These are phyloP conservation scores for Zaprionus taronus DNA, from an alignment of 1,140 invertebrate genomes.

Conservation along the genomic window DNA sequence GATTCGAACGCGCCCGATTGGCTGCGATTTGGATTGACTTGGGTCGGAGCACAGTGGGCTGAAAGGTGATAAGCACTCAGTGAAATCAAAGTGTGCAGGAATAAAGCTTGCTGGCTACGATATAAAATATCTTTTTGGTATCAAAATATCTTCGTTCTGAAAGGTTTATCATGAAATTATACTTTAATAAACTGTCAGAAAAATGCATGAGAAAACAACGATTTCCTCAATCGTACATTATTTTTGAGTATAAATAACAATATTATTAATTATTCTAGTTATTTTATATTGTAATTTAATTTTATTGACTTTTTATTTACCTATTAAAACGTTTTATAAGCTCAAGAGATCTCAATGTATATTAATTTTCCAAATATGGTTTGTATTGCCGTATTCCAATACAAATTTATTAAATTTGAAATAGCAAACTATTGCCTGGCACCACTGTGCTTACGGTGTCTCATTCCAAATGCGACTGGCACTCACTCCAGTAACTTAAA, in stretches of 20 bases:
- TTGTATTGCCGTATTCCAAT: not conserved
- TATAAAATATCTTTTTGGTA: too few relatives aligned
- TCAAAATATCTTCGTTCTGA: too few relatives aligned
- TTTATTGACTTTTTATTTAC: too few relatives aligned
- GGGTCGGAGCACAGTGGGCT: conserved; percentile 32
- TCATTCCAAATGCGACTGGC: conserved; percentile 13
- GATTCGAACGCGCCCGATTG: conserved; percentile 78
- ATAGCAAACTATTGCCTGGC: not conserved
- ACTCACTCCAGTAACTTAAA: conserved; percentile 54
- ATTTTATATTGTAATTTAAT: too few relatives aligned
- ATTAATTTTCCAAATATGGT: not conserved
- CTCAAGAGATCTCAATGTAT: not conserved
- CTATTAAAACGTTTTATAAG: not conserved
- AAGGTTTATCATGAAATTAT: too few relatives aligned
- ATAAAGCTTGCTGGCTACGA: not conserved
- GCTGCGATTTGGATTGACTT: conserved; percentile 63
- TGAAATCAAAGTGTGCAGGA: not conserved
- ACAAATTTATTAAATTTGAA: too few relatives aligned
- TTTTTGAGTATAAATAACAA: too few relatives aligned
- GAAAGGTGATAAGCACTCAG: not conserved
- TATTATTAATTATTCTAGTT: too few relatives aligned
- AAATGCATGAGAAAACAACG: too few relatives aligned
- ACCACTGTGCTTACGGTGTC: conserved; percentile 35
- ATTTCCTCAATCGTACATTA: too few relatives aligned
- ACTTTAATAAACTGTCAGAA: too few relatives aligned